Evolutionary conservation across 1,140 invertebrate genomes (phyloP).

Genomic region (Armadillidium nasatum): DNA sequence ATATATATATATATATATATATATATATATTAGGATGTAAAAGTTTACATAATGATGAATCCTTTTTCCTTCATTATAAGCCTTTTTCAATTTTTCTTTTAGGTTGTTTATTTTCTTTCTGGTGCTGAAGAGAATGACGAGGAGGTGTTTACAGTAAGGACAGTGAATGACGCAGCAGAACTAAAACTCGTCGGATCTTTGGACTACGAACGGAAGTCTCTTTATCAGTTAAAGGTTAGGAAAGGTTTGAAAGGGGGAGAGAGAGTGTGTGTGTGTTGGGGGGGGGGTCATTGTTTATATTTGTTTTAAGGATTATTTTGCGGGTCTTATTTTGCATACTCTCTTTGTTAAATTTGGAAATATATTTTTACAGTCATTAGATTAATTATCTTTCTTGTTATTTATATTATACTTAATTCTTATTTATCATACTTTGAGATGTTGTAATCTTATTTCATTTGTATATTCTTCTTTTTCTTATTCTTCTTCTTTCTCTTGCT

Average conservation of each 20-base stretch:
- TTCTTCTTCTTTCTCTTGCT: not conserved
- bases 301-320: no score
- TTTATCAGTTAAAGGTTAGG: slow-evolving; percentile 63
- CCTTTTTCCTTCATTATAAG: no score
- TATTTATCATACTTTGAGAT: not conserved
- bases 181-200: slow-evolving; percentile 67
- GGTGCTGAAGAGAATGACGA: slow-evolving; percentile 74
- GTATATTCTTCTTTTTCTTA: no score
- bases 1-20: no score
- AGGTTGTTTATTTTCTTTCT: slow-evolving; percentile 59
- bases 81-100: not conserved
- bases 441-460: not conserved
- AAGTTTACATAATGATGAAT: no score
- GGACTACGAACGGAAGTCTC: slow-evolving; percentile 80
- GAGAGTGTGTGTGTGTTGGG: no score
- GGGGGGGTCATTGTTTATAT: no score
- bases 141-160: slow-evolving; percentile 71
- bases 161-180: slow-evolving; percentile 80
- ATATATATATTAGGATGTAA: no score
- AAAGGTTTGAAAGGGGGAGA: no score
- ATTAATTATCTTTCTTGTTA: not conserved
- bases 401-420: not conserved
- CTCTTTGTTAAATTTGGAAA: no score
- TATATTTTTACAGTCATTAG: no score
- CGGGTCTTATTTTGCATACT: no score